Evolutionary conservation across 2,797 vertebrate genomes (phyloP).

Genomic region (Lophura swinhoii): DNA sequence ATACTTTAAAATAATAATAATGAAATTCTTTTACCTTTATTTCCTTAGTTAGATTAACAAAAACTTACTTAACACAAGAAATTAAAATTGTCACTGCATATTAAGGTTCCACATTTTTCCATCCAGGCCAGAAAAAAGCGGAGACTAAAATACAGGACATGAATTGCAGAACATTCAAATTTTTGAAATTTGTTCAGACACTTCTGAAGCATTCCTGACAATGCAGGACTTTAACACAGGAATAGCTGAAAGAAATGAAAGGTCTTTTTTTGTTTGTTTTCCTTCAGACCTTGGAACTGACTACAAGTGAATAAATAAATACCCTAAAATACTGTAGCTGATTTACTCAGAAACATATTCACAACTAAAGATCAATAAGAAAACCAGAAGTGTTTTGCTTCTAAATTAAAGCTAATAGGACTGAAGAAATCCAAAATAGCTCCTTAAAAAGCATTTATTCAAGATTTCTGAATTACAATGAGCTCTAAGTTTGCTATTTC

Average conservation of each 20-base stretch:
- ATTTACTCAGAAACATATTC: not conserved
- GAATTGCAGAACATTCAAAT: too few species aligned
- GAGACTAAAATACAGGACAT: too few species aligned
- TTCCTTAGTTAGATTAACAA: too few species aligned
- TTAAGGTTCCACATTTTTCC: too few species aligned
- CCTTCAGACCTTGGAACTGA: not conserved
- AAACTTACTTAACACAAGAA: too few species aligned
- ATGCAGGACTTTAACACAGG: not conserved
- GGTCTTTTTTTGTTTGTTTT: not conserved
- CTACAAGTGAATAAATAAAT: not conserved
- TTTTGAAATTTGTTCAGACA: too few species aligned
- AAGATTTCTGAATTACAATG: not conserved
- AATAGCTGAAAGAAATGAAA: not conserved
- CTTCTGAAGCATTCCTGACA: not conserved
- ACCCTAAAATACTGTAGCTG: not conserved
- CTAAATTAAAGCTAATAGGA: not conserved
- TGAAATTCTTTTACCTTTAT: too few species aligned
- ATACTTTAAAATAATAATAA: too few species aligned
- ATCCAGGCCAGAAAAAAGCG: too few species aligned
- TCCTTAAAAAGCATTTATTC: conserved; percentile 17
- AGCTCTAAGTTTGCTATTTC: not conserved
- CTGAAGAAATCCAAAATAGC: not conserved
- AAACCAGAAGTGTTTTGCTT: not conserved
- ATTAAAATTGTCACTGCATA: too few species aligned
- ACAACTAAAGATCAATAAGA: not conserved